Evolutionary conservation across 2,113 vertebrate species (phyloP), one percentile per base, ranked within the genome.

Genomic region (Beaufortia kweichowensis): DNA sequence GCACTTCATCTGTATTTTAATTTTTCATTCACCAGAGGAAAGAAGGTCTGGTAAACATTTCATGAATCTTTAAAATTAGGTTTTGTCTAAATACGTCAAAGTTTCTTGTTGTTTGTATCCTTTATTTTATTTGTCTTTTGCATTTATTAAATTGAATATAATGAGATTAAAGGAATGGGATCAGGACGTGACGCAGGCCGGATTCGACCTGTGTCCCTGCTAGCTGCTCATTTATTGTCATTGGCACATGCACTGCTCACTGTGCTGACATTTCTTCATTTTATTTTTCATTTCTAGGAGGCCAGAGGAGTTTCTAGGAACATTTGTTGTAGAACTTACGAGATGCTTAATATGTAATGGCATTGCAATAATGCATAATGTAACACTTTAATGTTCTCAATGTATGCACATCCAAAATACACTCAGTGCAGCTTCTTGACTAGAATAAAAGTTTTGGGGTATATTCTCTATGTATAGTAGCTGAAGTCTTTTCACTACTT

Each of bases 161-260:
- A 1, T 23, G 48, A 55, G 48, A 53, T 35, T 2, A 41, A 5
- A 1, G 12, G 6, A 55, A 53, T 35, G 46, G 29, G 66, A 69
- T 55, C 48, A 55, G 66, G 31, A 67, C 7, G 64, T 67, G 8
- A 67, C 26, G 19, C 19, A 50, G 65, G 43, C 24, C 26, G 43
- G 64, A 67, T 67, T 50, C 33, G 15, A 66, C 12, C 41, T 48
- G 41, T 46, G 43, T 46, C 41, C 15, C 41, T 28, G 24, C 28
- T 8, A 62, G 60, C 8, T 33, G 10, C 10, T 67, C n/a, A 2
- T 5, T 48, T 26, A n/a, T 6, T 8, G 14, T 12, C 1, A 6
- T 62, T 43, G 2, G 8, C 43, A 2, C 43, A 15, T 50, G 43
- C 19, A 12, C 24, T 67, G 29, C 9, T 10, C 28, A 15, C 46